phyloP scores from a whole-genome alignment of 2,888 invertebrate species.

The Clitarchus hookeri region DNA sequence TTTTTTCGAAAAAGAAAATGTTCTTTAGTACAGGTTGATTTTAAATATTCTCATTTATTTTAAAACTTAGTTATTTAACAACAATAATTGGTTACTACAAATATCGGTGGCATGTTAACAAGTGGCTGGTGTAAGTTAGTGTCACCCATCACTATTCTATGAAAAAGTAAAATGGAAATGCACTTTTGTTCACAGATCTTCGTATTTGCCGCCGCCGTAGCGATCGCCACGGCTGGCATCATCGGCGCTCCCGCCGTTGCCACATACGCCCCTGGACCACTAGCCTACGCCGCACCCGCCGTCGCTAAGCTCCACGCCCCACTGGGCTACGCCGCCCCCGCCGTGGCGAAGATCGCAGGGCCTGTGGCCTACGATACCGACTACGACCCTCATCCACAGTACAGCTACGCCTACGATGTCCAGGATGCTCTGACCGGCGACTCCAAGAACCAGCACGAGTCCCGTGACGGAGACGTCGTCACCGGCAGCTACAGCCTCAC shows the following conservation, averaged over 20 bases:
- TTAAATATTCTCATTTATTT: too few relatives aligned
- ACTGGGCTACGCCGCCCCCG: slow-evolving; percentile 46
- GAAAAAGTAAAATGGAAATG: too few relatives aligned
- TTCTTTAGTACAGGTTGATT: too few relatives aligned
- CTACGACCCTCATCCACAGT: slow-evolving; percentile 36
- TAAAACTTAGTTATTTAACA: too few relatives aligned
- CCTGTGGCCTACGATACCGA: slow-evolving; percentile 39
- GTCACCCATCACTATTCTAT: too few relatives aligned
- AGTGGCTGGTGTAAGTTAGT: too few relatives aligned
- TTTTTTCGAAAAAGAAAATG: too few relatives aligned
- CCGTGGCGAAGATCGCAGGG: slow-evolving; percentile 34
- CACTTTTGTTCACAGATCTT: slow-evolving; percentile 36
- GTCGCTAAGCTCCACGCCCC: slow-evolving; percentile 23
- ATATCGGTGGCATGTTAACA: too few relatives aligned
- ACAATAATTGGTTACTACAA: too few relatives aligned
- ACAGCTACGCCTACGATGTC: slow-evolving; percentile 37
- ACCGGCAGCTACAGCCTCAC: slow-evolving; percentile 39
- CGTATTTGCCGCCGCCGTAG: slow-evolving; percentile 41
- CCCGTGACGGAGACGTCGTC: slow-evolving; percentile 39
- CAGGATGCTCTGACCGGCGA: slow-evolving; percentile 37
- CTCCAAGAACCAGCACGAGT: slow-evolving; percentile 35
- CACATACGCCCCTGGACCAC: slow-evolving; percentile 34
- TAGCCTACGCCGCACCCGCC: slow-evolving; percentile 35
- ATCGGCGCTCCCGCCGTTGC: slow-evolving; percentile 39
- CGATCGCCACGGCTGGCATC: slow-evolving; percentile 40